phyloP scores from a whole-genome alignment of 2,888 invertebrate species.

The Pyrochroa serraticornis region DNA sequence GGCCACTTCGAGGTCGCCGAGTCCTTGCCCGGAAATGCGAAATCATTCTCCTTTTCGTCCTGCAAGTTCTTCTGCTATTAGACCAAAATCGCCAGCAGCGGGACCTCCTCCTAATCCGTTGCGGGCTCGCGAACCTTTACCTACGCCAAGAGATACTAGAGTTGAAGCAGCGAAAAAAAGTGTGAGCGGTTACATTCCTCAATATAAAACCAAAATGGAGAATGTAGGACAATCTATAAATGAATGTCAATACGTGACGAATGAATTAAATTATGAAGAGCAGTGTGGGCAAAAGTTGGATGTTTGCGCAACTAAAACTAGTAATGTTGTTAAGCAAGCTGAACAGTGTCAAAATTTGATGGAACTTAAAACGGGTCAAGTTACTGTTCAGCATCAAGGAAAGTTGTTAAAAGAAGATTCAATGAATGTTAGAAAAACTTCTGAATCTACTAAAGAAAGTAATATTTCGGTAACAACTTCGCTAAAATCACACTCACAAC shows the following conservation, averaged over 20 bases:
- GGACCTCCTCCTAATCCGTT: constrained; percentile 74
- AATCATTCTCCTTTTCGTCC: constrained; percentile 49
- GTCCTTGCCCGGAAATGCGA: constrained; percentile 61
- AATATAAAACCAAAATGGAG: constrained; percentile 46
- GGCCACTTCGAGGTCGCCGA: constrained; percentile 67
- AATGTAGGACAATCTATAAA: constrained; percentile 27
- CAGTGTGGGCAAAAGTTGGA: constrained; percentile 34
- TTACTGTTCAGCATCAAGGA: constrained; percentile 47
- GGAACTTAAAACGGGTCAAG: constrained; percentile 54
- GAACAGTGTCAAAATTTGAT: constrained; percentile 14
- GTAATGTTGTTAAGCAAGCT: constrained; percentile 6
- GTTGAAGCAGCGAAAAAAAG: constrained; percentile 48
- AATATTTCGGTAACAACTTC: constrained; percentile 43
- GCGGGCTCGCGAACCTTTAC: constrained; percentile 52
- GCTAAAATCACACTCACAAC: constrained; percentile 44
- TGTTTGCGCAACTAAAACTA: not conserved
- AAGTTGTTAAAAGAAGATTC: constrained; percentile 9
- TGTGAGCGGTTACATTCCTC: constrained; percentile 48
- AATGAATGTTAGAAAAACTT: constrained; percentile 18
- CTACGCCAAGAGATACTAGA: constrained; percentile 42
- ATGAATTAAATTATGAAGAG: constrained; percentile 41
- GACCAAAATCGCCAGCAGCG: constrained; percentile 72
- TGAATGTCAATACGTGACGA: not conserved
- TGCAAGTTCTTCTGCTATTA: constrained; percentile 49
- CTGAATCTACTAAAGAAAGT: constrained; percentile 22